phyloP scores from a whole-genome alignment of 2,113 vertebrate species.

The Ciconia maguari region DNA sequence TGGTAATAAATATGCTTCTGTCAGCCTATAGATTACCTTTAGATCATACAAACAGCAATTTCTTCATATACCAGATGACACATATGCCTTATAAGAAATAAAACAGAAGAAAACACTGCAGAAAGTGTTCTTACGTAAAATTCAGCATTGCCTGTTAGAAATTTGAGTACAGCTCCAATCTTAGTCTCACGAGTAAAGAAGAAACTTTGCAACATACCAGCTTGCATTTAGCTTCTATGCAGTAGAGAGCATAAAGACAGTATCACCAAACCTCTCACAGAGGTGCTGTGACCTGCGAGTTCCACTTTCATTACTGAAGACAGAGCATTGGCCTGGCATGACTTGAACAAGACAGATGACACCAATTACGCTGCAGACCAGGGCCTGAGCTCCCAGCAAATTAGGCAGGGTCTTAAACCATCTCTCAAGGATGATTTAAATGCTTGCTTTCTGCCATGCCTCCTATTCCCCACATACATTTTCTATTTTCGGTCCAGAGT shows the following conservation, averaged over 20 bases:
- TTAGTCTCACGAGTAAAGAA: neutral
- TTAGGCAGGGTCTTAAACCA: neutral
- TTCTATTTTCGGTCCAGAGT: neutral
- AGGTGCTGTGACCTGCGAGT: neutral
- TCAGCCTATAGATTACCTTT: neutral
- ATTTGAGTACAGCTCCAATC: neutral
- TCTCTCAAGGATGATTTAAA: neutral
- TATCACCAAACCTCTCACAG: neutral
- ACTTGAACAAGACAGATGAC: neutral
- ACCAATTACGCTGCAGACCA: neutral
- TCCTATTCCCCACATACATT: neutral
- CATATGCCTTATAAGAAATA: neutral
- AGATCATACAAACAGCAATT: neutral
- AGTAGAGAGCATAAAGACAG: neutral
- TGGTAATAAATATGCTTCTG: neutral
- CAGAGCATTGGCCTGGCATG: neutral
- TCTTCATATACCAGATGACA: neutral
- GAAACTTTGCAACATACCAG: neutral
- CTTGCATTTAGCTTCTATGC: neutral
- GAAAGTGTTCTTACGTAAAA: neutral
- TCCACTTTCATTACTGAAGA: neutral
- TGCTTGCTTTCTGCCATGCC: neutral
- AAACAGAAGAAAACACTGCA: neutral
- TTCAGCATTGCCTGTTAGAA: neutral
- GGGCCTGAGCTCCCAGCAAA: neutral